These are phyloP conservation scores for Peromyscus attwateri DNA, from an alignment of 2,797 vertebrate species.

Conservation along the genomic window DNA sequence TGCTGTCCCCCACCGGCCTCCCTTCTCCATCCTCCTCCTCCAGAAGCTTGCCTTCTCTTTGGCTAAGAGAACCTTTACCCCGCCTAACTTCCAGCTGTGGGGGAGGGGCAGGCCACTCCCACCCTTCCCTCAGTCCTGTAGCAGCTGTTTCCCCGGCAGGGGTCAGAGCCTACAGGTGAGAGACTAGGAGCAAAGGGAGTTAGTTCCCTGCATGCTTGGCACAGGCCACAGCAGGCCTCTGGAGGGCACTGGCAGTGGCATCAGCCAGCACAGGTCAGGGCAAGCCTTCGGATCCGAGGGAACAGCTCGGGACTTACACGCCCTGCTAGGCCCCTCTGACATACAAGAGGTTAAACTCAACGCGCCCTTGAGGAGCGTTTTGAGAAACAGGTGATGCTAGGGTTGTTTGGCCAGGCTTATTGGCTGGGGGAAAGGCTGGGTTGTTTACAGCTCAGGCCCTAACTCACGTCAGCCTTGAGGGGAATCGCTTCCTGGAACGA, in stretches of 20 bases:
- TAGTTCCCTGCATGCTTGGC: constrained; percentile 67
- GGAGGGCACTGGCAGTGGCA: constrained; percentile 47
- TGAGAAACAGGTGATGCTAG: constrained; percentile 39
- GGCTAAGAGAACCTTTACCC: background rate
- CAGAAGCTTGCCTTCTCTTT: background rate
- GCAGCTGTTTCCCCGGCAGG: background rate
- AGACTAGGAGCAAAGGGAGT: constrained; percentile 62
- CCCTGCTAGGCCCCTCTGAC: background rate
- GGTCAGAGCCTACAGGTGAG: constrained; percentile 67
- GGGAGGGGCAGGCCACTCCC: background rate
- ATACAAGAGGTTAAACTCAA: constrained; percentile 68
- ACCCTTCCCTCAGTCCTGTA: constrained; percentile 21
- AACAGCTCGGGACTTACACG: background rate
- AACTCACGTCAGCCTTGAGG: constrained; percentile 58
- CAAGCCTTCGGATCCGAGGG: constrained; percentile 53
- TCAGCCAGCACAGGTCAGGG: constrained; percentile 73
- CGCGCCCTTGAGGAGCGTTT: background rate
- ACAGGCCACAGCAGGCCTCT: constrained; percentile 74
- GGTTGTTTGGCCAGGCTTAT: constrained; percentile 31
- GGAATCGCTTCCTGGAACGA: constrained; percentile 75
- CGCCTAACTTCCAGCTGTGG: background rate
- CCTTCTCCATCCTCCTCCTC: background rate
- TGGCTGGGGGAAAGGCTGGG: constrained; percentile 50
- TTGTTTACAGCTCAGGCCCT: constrained; percentile 71
- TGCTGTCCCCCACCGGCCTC: background rate